These are phyloP conservation scores for Mixornis gularis DNA, from an alignment of 2,113 vertebrate genomes.

Conservation along the genomic window DNA sequence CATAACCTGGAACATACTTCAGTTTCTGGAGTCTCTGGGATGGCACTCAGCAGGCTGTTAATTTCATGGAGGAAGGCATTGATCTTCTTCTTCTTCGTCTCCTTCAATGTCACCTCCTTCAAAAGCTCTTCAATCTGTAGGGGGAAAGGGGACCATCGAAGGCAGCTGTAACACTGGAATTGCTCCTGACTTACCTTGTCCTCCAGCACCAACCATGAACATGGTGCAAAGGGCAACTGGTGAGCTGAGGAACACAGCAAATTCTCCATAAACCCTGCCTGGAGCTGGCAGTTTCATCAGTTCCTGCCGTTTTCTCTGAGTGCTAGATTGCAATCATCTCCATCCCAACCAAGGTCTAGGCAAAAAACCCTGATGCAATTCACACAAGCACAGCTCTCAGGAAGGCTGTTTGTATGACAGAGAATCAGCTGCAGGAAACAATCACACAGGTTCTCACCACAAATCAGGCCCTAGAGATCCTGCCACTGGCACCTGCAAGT, in stretches of 20 bases:
- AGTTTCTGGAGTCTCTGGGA: constrained; percentile 75
- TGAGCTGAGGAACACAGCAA: not conserved
- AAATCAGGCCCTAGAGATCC: not conserved
- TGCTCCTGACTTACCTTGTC: not conserved
- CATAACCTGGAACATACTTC: constrained; percentile 66
- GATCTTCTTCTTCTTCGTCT: constrained; percentile 81
- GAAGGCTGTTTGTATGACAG: rapidly evolving
- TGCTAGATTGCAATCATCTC: not conserved
- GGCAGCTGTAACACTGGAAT: not conserved
- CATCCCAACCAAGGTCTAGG: not conserved
- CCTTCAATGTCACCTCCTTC: constrained; percentile 87
- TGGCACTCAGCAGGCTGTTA: constrained; percentile 69
- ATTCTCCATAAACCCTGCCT: not conserved
- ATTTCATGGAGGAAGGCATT: constrained; percentile 80
- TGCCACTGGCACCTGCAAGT: not conserved
- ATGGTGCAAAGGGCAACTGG: not conserved
- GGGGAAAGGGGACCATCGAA: not conserved
- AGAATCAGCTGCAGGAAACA: not conserved
- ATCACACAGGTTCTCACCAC: rapidly evolving
- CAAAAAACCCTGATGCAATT: rapidly evolving
- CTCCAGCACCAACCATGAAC: rapidly evolving
- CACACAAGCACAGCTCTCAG: rapidly evolving
- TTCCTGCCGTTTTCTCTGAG: not conserved
- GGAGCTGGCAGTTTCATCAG: rapidly evolving
- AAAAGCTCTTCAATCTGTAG: constrained; percentile 89